A percentile compares a stretch with the other conserved stretches of the same genome.
Evolutionary conservation across 2,113 vertebrate species (phyloP).

Genomic region (Mus musculus): DNA sequence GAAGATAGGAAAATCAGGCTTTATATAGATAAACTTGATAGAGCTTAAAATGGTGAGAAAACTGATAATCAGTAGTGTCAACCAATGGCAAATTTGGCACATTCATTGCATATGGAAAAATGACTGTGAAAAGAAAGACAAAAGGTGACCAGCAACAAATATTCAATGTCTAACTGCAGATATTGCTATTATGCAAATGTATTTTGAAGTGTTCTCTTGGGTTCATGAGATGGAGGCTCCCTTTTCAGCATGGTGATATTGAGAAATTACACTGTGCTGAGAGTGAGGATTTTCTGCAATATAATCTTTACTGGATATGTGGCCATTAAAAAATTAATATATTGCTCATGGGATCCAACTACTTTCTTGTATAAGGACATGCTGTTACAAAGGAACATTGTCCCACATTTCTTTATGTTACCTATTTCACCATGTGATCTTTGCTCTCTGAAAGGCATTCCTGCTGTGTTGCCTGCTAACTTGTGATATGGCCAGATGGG

Average conservation of each 20-base stretch:
- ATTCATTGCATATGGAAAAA: neutral
- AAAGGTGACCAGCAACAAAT: neutral
- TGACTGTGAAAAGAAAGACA: neutral
- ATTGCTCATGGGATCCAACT: neutral
- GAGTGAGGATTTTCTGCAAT: neutral
- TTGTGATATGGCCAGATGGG: too few relatives aligned
- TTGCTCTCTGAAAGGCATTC: neutral
- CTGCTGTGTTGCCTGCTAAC: neutral
- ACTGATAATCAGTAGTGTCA: neutral
- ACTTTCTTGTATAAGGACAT: neutral
- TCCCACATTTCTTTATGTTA: neutral
- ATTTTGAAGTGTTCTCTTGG: too few relatives aligned
- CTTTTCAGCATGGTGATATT: neutral
- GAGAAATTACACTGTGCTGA: neutral
- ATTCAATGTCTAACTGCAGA: neutral
- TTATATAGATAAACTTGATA: neutral
- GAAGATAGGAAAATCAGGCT: neutral
- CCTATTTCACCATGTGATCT: neutral
- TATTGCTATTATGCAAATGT: neutral
- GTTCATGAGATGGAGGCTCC: neutral
- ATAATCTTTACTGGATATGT: neutral
- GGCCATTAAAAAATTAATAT: neutral
- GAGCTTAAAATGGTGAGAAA: neutral
- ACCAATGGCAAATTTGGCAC: rapidly evolving
- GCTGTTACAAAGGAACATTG: neutral